These are phyloP conservation scores for Polia nebulosa DNA, from an alignment of 2,888 invertebrate genomes.

Conservation along the genomic window DNA sequence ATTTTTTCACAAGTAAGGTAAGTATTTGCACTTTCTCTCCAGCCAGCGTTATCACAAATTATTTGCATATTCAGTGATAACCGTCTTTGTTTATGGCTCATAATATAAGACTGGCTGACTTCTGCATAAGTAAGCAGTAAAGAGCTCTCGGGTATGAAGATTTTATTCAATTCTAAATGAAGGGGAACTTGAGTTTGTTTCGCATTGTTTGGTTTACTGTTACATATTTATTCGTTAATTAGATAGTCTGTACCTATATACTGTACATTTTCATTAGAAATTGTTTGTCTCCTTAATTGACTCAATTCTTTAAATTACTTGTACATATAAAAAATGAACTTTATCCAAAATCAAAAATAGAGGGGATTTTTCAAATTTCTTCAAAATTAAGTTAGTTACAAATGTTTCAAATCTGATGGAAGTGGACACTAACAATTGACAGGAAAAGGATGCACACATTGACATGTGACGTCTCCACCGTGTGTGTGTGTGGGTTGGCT, in stretches of 20 bases:
- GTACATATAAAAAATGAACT: too few relatives aligned
- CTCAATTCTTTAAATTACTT: too few relatives aligned
- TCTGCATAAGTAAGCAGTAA: constrained; percentile 44
- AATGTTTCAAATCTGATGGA: too few relatives aligned
- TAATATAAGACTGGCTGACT: constrained; percentile 57
- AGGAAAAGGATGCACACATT: too few relatives aligned
- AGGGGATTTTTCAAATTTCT: too few relatives aligned
- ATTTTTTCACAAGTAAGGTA: constrained; percentile 33
- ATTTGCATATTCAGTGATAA: constrained; percentile 72
- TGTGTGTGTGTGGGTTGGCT: too few relatives aligned
- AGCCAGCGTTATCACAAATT: constrained; percentile 60
- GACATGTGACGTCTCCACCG: too few relatives aligned
- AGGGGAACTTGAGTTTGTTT: constrained; percentile 21
- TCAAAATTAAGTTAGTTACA: too few relatives aligned
- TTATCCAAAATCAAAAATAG: too few relatives aligned
- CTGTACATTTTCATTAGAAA: neutral
- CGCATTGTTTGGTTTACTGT: constrained; percentile 4
- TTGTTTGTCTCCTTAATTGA: too few relatives aligned
- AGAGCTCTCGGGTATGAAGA: constrained; percentile 25
- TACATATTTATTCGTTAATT: neutral
- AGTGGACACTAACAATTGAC: too few relatives aligned
- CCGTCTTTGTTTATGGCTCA: constrained; percentile 72
- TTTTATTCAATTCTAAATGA: constrained; percentile 43
- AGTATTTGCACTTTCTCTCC: constrained; percentile 39
- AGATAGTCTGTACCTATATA: neutral